Base-by-base conservation (phyloP, 1,140 invertebrate species). In the Philotrypesis tridentata region DNA sequence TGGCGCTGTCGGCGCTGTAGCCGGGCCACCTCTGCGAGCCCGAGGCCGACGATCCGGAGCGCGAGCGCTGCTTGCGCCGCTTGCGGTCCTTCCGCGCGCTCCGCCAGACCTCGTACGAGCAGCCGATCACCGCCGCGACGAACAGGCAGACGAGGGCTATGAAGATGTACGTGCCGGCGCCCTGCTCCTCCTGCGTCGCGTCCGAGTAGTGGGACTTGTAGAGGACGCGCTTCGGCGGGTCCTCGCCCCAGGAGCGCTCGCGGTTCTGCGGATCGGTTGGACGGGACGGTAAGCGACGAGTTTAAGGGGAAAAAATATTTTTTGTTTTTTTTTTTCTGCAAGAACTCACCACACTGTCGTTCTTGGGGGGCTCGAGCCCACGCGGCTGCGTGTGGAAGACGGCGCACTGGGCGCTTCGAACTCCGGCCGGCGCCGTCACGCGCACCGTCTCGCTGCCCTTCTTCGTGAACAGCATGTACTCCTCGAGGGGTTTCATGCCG, bases 401-500 rank as follows among this genome's bases (percentile, higher is more conserved):
- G 0, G 96, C 95, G 89, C 96, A 97, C 85, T 96, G 95, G 6
- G 96, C 96, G 88, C 95, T 96, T 85, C 96, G 91, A 1, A 97
- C 95, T n/a, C 96, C 96, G 82, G 95, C 95, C 1, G 96, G 94
- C 89, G 96, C 96, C 21, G 96, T 95, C 6, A 96, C 96, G 79
- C 95, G 94, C 23, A 97, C 96, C 68, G 95, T 95, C 87, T 96
- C 96, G 71, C 95, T 94, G 68, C 95, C 95, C 43, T 95, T 95
- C 85, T 96, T 96, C 2, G 95, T 96, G 88, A 96, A 97, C 8
- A 96, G 90, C 96, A 97, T 97, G 88, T 97, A 97, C 87, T 97
- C 96, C 89, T 97, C 96, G 63, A 97, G 89, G 6, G 96, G 96
- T 86, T 96, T 96, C 96, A 97, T 97, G 7, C 86, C 89, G 72